Evolutionary conservation across 2,888 invertebrate genomes (phyloP), one percentile per base, ranked within the genome.

Genomic region (Drosophila histrio): DNA sequence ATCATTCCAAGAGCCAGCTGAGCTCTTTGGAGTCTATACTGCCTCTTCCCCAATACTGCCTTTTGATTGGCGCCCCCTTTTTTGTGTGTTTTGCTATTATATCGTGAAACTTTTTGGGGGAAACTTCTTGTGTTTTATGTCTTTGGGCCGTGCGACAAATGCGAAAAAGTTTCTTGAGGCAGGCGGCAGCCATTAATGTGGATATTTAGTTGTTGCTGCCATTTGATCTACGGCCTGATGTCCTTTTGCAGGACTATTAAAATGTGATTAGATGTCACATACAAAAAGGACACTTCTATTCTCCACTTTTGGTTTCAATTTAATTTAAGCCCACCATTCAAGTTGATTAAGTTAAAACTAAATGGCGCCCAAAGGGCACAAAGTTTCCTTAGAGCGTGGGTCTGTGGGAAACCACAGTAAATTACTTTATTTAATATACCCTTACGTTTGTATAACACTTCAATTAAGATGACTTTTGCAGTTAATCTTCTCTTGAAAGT

Each of bases 41-140:
- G n/a, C 2, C 36, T 3, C 22, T 9, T 7, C 28, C 15, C 5
- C 22, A n/a, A 0, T 0, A 3, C 24, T 30, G 28, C 24, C 49
- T 13, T 58, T 44, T 43, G 60, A 66, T 73, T 70, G 58, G 53
- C 22, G 19, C 38, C 44, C 44, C 38, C 36, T 22, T 15, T 36
- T 50, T 60, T 60, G 53, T 41, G 24, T 58, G 39, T 68, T 64
- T 67, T 53, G 72, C 43, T 64, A 73, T 76, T 68, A 61, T 67
- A 57, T 63, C 58, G 50, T 57, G 34, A 54, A 61, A 72, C 76
- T 77, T 78, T 75, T 69, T 9, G 56, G 60, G 50, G 19, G 43
- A 34, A 62, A 67, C 68, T 79, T 82, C 52, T 52, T 75, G 26
- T 81, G 76, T 81, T 84, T 84, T 65, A 81, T 84, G 79, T 81